Base-by-base conservation (phyloP, 2,888 invertebrate species). In the Campopleginae sp. region DNA sequence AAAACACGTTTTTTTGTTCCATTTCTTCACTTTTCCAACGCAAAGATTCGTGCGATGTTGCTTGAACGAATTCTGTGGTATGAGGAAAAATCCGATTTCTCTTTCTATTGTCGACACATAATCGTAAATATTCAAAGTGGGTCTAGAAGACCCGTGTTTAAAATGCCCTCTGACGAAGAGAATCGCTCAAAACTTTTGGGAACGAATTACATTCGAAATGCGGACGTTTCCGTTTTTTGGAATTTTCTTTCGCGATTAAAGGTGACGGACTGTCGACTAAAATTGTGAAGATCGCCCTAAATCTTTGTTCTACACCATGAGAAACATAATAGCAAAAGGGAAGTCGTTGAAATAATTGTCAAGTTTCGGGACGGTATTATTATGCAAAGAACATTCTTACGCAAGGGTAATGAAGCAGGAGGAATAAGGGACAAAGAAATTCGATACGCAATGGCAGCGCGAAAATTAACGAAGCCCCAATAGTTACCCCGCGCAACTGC, bases 391-490 rank as follows among this genome's bases (percentile, higher is more conserved):
- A 27, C 54, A 27, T 23, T 38, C 38, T 38, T 38, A 38, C 48
- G 19, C 31, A 42, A 27, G 46, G 17, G 14, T 31, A 46, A n/a
- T 31, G 42, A 44, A 51, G 1, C 17, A 54, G 72, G 48, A 51
- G 44, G 66, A 51, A 63, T 66, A 54, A 65, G 48, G 46, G 23
- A 58, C 27, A 27, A n/a, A 58, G 44, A 68, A 68, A 74, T 74
- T 72, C 38, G 44, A 74, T 61, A 58, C 48, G 14, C 48, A 71
- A 44, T 19, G 23, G 54, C 65, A 44, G 44, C 68, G 72, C 65
- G 77, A 12, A 58, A 80, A 58, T 66, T 58, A 74, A 78, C 33
- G 77, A 77, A 72, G 46, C 77, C 19, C 23, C 31, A 46, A 61
- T 44, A 48, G 46, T 66, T 63, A 31, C 76, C 23, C 54, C 66